A percentile compares a stretch with the other conserved stretches of the same genome.
phyloP scores from a whole-genome alignment of 2,888 invertebrate genomes.

The Drosophila mimica region DNA sequence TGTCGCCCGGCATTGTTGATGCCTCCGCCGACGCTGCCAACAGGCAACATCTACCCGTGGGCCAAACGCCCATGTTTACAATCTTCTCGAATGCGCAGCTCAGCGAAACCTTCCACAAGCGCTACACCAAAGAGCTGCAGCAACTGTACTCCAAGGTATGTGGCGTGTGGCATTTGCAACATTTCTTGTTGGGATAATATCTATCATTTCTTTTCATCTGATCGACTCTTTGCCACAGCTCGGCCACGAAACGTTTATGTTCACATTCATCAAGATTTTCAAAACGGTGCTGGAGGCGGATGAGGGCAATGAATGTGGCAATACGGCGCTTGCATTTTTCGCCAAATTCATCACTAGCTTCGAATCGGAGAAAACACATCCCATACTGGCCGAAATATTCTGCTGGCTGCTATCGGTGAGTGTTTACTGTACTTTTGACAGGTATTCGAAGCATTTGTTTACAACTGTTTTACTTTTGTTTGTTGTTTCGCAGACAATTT shows the following conservation, averaged over 20 bases:
- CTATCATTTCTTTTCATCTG: background rate
- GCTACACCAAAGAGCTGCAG: slow-evolving; percentile 87
- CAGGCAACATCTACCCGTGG: slow-evolving; percentile 18
- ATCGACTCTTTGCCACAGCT: slow-evolving; percentile 82
- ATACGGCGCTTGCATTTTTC: slow-evolving; percentile 89
- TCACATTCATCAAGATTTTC: slow-evolving; percentile 88
- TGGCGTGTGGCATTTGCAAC: slow-evolving; percentile 5
- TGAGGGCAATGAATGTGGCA: slow-evolving; percentile 89
- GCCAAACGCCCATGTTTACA: slow-evolving; percentile 78
- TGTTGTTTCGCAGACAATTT: slow-evolving; percentile 83
- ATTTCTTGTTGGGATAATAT: background rate
- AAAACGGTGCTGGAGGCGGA: slow-evolving; percentile 88
- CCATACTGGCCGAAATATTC: slow-evolving; percentile 75
- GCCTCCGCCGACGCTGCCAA: background rate
- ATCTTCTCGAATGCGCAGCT: slow-evolving; percentile 89
- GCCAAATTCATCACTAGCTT: slow-evolving; percentile 89
- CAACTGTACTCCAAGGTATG: slow-evolving; percentile 88
- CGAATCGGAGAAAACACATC: slow-evolving; percentile 85
- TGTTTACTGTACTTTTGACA: slow-evolving; percentile 23
- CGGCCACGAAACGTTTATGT: slow-evolving; percentile 87
- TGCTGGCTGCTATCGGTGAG: slow-evolving; percentile 78
- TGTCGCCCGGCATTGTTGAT: background rate
- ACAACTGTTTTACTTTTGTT: background rate
- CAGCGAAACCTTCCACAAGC: slow-evolving; percentile 88
- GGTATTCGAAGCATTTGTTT: background rate